Base-by-base conservation (phyloP, 1,140 invertebrate genomes). In the Zaprionus nigranus region DNA sequence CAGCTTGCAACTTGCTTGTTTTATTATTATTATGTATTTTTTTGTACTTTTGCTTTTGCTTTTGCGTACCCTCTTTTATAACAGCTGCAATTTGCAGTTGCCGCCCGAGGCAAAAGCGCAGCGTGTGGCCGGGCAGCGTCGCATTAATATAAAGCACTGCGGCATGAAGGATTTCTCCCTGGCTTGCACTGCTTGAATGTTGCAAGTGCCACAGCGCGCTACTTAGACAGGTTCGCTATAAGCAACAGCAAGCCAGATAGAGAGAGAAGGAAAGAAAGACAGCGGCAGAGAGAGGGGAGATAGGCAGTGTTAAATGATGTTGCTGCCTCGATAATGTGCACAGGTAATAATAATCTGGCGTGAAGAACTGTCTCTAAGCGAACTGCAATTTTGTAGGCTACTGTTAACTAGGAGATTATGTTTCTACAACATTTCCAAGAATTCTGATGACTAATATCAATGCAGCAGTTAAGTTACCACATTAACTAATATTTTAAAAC, bases 31-130 rank as follows among this genome's bases (percentile, higher is more conserved):
- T 46, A 64, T 75, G 65, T 54, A 30, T 84, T 71, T 81, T 81
- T 80, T 82, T 66, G 82, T 75, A 6, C 38, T 63, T 60, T 46
- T 54, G 46, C 38, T 63, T 60, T 46, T 54, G 46, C 15, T 13
- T 36, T 63, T 34, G 43, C 26, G 49, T 74, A 49, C 53, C 54
- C 63, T 71, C 65, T 67, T 72, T 81, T 81, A 90, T 81, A 77
- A 90, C 84, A 84, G 83, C 71, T 81, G 84, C 84, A 90, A 88
- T 84, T 88, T 88, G 84, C 85, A 88, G 84, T 66, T 80, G 60
- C 70, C 51, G 81, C 83, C 68, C 59, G 53, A 63, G 71, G 84
- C 82, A 57, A 69, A 65, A 68, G 67, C 58, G 53, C 58, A 58
- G 53, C 75, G 66, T 75, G 74, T 83, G 78, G 75, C 60, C 68